phyloP scores from a whole-genome alignment of 2,797 vertebrate genomes.

The Acanthurus leucopareius region DNA sequence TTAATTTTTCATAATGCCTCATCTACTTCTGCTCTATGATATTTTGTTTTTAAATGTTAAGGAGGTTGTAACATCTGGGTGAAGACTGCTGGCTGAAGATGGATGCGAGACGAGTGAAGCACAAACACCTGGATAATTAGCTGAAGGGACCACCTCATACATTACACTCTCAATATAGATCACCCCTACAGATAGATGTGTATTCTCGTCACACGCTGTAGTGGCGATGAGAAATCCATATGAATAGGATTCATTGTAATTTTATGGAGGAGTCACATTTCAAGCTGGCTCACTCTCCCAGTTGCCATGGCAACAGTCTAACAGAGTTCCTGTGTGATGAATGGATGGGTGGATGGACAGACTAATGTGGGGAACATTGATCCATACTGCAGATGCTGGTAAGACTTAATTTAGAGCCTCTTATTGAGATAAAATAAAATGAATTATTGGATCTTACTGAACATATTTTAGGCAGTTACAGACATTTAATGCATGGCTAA shows the following conservation, averaged over 20 bases:
- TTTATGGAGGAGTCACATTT: slow-evolving; percentile 71
- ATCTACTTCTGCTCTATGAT: slow-evolving; percentile 40
- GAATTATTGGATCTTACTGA: too few relatives aligned
- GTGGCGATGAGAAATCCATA: slow-evolving; percentile 57
- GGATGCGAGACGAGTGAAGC: slow-evolving; percentile 24
- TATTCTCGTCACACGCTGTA: slow-evolving; percentile 55
- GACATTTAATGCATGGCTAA: too few relatives aligned
- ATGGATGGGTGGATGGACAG: slow-evolving; percentile 51
- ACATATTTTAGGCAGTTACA: too few relatives aligned
- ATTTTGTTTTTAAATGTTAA: slow-evolving; percentile 39
- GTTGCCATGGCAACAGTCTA: slow-evolving; percentile 83
- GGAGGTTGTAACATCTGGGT: slow-evolving; percentile 21
- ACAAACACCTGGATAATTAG: slow-evolving; percentile 38
- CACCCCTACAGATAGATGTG: slow-evolving; percentile 19
- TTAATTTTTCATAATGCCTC: slow-evolving; percentile 67
- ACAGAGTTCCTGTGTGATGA: slow-evolving; percentile 58
- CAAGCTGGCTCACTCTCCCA: slow-evolving; percentile 69
- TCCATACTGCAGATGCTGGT: slow-evolving; percentile 38
- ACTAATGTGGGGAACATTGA: slow-evolving; percentile 41
- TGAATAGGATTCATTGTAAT: slow-evolving; percentile 71
- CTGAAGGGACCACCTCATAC: slow-evolving; percentile 24
- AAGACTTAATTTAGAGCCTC: slow-evolving; percentile 11
- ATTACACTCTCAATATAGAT: slow-evolving; percentile 37
- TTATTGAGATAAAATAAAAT: neutral
- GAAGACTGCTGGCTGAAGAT: slow-evolving; percentile 1